Evolutionary conservation across 1,140 invertebrate species (phyloP), one percentile per base, ranked within the genome.

Genomic region (Zaprionus vittiger): DNA sequence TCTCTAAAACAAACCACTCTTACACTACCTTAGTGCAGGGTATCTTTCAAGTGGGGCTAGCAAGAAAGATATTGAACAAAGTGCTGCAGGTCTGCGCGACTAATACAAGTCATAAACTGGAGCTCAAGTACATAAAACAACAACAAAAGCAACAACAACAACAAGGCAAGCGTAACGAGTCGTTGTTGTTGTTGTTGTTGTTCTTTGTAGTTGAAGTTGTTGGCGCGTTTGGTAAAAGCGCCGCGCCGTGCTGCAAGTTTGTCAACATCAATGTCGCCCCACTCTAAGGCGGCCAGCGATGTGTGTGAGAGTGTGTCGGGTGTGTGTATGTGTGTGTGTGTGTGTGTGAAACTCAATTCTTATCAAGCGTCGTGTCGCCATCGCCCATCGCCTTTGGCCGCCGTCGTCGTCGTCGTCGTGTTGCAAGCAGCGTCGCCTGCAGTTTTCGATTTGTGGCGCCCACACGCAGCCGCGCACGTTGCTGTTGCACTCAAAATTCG

Each of bases 71-170:
- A 66, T 66, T 66, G 62, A 52, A 73, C 72, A 47, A 73, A 68
- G 71, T 73, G 75, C 59, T 72, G 77, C 84, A 84, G 84, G 73
- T 84, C 85, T 81, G 56, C 78, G 62, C 70, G 68, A 81, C 84
- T 83, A 89, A 89, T 87, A 81, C 81, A 81, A 79, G 71, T 89
- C 81, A 87, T 89, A 87, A 87, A 84, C 77, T 89, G 84, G 72
- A 81, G 80, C 81, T 80, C 69, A 83, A 84, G 81, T 84, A 87
- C 80, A 87, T 87, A 79, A 89, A 87, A 79, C 76, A 85, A 73
- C 54, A 52, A 15, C 55, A 57, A 34, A 28, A 84, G 68, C 76
- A 82, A 76, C 52, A 56, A 59, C 81, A 63, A 70, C 80, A 72
- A 68, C 76, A 56, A 9, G 9, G 56, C 67, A 34, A 77, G 24